These are phyloP conservation scores for Nasonovia ribisnigri DNA, from an alignment of 2,888 invertebrate species.

Conservation along the genomic window DNA sequence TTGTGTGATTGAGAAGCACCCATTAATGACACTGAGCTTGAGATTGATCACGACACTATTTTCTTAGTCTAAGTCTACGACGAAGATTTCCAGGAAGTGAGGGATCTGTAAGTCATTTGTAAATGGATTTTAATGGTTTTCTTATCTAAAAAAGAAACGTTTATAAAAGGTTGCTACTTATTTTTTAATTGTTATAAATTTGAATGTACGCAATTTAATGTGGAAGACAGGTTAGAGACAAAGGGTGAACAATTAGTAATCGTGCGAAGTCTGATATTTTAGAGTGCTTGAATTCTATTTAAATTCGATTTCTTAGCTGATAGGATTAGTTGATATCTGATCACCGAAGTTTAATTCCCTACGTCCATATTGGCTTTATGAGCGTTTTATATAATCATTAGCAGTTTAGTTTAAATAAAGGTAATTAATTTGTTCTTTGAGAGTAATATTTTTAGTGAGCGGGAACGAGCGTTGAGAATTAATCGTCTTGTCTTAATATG, in stretches of 20 bases:
- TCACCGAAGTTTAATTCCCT: neutral
- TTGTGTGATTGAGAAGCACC: neutral
- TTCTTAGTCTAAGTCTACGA: neutral
- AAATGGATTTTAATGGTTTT: neutral
- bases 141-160: neutral
- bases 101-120: neutral
- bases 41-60: neutral
- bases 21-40: neutral
- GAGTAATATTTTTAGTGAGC: neutral
- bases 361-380: too few species aligned
- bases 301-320: neutral
- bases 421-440: neutral
- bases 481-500: neutral
- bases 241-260: neutral
- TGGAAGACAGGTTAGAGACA: neutral
- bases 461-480: neutral
- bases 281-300: neutral
- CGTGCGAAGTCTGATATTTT: neutral
- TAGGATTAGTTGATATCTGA: too few species aligned
- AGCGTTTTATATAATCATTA: neutral
- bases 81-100: neutral
- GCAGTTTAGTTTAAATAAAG: neutral
- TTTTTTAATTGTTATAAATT: neutral
- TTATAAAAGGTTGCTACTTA: neutral
- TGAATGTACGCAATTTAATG: neutral